Percentiles rank a stretch among this genome's conserved stretches.
phyloP scores from a whole-genome alignment of 2,797 vertebrate genomes.

The Anas georgica region DNA sequence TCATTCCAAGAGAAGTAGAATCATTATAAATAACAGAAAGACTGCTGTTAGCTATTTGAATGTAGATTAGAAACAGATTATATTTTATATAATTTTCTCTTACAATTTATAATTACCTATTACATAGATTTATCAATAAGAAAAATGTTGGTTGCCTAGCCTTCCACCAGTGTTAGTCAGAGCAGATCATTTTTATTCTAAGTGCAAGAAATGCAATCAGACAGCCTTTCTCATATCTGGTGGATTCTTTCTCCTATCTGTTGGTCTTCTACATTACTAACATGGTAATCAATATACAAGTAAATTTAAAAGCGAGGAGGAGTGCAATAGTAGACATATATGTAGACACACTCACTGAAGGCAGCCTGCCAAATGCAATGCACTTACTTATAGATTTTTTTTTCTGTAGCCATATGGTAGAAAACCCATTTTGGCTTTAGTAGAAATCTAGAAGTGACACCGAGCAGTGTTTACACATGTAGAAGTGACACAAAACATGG shows the following conservation, averaged over 20 bases:
- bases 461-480: too few species aligned
- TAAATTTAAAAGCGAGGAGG: background rate
- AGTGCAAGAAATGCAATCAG: background rate
- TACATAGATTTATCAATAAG: background rate
- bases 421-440: background rate
- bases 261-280: background rate
- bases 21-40: constrained; percentile 1
- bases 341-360: background rate
- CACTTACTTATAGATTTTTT: background rate
- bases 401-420: background rate
- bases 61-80: background rate
- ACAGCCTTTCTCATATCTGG: background rate
- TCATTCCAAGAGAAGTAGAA: constrained; percentile 32
- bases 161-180: background rate
- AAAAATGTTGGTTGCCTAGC: background rate
- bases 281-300: background rate
- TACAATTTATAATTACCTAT: background rate
- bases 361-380: background rate
- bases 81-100: background rate
- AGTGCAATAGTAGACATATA: background rate
- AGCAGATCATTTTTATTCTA: background rate
- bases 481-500: background rate
- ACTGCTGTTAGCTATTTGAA: background rate
- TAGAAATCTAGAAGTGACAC: background rate
- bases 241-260: background rate